Conservation (phyloP, 2,113 vertebrate species). For the Sebastes fasciatus region DNA sequence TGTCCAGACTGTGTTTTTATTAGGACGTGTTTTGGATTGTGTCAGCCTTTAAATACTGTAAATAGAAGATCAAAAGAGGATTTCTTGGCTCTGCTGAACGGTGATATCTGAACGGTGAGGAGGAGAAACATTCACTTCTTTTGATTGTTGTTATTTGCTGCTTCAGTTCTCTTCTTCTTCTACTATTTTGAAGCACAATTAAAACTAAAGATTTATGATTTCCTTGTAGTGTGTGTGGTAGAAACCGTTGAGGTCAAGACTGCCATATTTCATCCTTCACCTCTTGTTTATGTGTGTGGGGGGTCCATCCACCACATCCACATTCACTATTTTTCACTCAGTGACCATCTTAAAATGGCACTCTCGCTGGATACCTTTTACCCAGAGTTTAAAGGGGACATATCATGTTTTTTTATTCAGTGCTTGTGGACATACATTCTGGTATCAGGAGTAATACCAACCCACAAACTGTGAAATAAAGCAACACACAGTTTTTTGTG, state of each 20-base stretch:
- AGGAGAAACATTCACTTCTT: neutral
- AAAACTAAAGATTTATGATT: slow-evolving; percentile 57
- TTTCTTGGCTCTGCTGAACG: neutral
- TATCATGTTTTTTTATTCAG: too few relatives aligned
- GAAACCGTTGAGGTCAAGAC: slow-evolving; percentile 14
- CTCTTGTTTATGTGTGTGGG: slow-evolving; percentile 54
- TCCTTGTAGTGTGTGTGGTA: slow-evolving; percentile 38
- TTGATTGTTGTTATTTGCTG: slow-evolving; percentile 13
- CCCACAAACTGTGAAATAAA: too few relatives aligned
- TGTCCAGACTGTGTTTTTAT: slow-evolving; percentile 15
- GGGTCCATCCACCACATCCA: slow-evolving; percentile 47
- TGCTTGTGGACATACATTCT: too few relatives aligned
- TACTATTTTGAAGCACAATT: slow-evolving; percentile 46
- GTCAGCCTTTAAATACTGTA: neutral
- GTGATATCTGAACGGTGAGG: neutral
- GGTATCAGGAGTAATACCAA: too few relatives aligned
- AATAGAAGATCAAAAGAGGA: neutral
- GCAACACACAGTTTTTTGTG: too few relatives aligned
- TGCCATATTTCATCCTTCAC: slow-evolving; percentile 42
- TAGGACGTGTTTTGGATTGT: neutral
- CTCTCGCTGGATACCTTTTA: slow-evolving; percentile 7
- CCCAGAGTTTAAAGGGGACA: slow-evolving; percentile 1
- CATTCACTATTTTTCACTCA: slow-evolving; percentile 35
- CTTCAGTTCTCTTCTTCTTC: slow-evolving; percentile 24
- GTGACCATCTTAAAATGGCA: slow-evolving; percentile 17